Percentiles rank a stretch among this genome's conserved stretches.
Conservation (phyloP, 2,113 vertebrate genomes). For the Pontoporia blainvillei region DNA sequence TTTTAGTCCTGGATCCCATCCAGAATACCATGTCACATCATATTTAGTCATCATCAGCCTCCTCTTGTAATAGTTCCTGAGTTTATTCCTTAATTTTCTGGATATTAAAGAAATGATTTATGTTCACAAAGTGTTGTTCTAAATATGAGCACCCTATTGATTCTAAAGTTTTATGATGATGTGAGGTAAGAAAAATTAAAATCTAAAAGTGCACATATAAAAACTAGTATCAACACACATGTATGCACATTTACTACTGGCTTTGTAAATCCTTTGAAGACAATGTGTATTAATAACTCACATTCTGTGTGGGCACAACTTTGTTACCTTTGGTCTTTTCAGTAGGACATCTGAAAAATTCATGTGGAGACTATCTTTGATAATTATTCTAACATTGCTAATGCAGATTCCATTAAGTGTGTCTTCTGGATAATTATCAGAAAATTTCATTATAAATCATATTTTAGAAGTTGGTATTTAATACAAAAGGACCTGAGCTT, state of each 20-base stretch:
- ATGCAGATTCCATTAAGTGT: background rate
- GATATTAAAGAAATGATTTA: background rate
- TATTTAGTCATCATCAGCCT: background rate
- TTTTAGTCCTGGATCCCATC: background rate
- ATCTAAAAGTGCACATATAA: background rate
- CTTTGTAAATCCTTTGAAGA: background rate
- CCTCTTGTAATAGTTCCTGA: background rate
- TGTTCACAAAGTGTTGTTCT: background rate
- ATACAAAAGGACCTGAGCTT: background rate
- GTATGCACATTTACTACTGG: background rate
- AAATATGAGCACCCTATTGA: background rate
- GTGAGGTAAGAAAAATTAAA: background rate
- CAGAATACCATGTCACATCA: background rate
- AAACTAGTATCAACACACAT: background rate
- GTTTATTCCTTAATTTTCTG: background rate
- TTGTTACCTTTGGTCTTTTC: background rate
- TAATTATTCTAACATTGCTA: background rate
- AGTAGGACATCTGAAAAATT: background rate
- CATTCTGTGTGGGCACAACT: background rate
- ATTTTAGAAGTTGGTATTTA: slow-evolving; percentile 21
- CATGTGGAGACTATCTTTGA: background rate
- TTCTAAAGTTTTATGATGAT: background rate
- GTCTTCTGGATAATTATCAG: background rate
- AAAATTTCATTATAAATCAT: background rate
- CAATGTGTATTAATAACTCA: background rate